phyloP scores from a whole-genome alignment of 2,113 vertebrate genomes.

The Potamarius usumacintae region DNA sequence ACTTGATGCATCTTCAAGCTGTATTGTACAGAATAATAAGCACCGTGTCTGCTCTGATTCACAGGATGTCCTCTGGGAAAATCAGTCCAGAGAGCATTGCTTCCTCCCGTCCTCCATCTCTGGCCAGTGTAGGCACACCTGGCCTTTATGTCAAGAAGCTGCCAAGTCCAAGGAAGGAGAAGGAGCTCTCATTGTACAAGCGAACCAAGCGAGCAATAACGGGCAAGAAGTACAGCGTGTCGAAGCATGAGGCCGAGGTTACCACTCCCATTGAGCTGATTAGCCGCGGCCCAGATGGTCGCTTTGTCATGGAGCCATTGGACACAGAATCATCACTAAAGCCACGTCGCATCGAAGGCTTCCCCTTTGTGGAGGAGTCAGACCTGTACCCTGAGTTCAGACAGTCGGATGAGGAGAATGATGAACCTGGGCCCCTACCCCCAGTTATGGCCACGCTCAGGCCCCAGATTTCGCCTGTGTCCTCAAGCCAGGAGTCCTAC shows the following conservation, averaged over 20 bases:
- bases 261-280: slow-evolving; percentile 96
- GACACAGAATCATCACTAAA: slow-evolving; percentile 79
- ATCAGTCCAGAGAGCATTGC: slow-evolving; percentile 97
- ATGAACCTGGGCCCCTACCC: slow-evolving; percentile 87
- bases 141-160: slow-evolving; percentile 87
- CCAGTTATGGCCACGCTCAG: slow-evolving; percentile 89
- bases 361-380: slow-evolving; percentile 96
- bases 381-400: slow-evolving; percentile 99
- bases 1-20: neutral
- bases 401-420: slow-evolving; percentile 97
- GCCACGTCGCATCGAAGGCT: slow-evolving; percentile 90
- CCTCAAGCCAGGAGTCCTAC: slow-evolving; percentile 96
- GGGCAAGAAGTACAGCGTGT: slow-evolving; percentile 97
- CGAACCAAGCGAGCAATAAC: slow-evolving; percentile 98
- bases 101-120: slow-evolving; percentile 86
- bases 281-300: slow-evolving; percentile 93
- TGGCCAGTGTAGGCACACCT: slow-evolving; percentile 88
- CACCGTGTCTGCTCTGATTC: slow-evolving; percentile 52
- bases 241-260: slow-evolving; percentile 92
- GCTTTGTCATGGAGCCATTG: slow-evolving; percentile 87
- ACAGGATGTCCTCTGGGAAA: slow-evolving; percentile 95
- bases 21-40: slow-evolving; percentile 38
- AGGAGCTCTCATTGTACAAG: slow-evolving; percentile 94
- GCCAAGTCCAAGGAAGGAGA: slow-evolving; percentile 89
- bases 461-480: slow-evolving; percentile 92